Base-by-base conservation (phyloP, 2,888 invertebrate species). In the Seira ritae region DNA sequence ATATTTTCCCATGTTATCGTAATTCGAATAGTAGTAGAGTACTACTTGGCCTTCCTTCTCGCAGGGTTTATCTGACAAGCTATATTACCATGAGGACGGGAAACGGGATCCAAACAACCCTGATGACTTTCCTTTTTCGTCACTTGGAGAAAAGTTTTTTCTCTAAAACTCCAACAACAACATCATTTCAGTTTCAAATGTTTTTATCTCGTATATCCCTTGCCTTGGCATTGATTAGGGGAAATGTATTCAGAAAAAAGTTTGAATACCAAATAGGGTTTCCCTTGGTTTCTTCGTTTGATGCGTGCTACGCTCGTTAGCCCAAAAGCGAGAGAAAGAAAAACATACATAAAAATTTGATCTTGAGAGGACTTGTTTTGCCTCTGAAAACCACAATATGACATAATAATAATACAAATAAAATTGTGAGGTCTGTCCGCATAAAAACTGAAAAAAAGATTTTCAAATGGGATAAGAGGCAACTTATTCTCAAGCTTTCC, bases 321-420 rank as follows among this genome's bases (percentile, higher is more conserved):
- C n/a, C n/a, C n/a, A n/a, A n/a, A n/a, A n/a, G n/a, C n/a, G n/a
- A n/a, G n/a, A n/a, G n/a, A n/a, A n/a, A n/a, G n/a, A n/a, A n/a
- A n/a, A n/a, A n/a, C n/a, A n/a, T n/a, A n/a, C n/a, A n/a, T n/a
- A n/a, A n/a, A n/a, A n/a, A n/a, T n/a, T n/a, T n/a, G n/a, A n/a
- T n/a, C n/a, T n/a, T n/a, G n/a, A n/a, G n/a, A n/a, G n/a, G n/a
- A n/a, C n/a, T n/a, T n/a, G n/a, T n/a, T n/a, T n/a, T n/a, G n/a
- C 12, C 42, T 42, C 42, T 12, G 42, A 42, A 71, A 71, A 24
- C 71, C 71, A 71, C 71, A 71, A 71, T 71, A 71, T 71, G 71
- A 71, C 24, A 55, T 24, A 24, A 55, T 71, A 55, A 60, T 60
- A 71, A 55, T 55, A 24, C 71, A 17, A 71, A 71, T 71, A 71